Evolutionary conservation across 2,797 vertebrate genomes (phyloP), one percentile per base, ranked within the genome.

Genomic region (Chaunax sp.): DNA sequence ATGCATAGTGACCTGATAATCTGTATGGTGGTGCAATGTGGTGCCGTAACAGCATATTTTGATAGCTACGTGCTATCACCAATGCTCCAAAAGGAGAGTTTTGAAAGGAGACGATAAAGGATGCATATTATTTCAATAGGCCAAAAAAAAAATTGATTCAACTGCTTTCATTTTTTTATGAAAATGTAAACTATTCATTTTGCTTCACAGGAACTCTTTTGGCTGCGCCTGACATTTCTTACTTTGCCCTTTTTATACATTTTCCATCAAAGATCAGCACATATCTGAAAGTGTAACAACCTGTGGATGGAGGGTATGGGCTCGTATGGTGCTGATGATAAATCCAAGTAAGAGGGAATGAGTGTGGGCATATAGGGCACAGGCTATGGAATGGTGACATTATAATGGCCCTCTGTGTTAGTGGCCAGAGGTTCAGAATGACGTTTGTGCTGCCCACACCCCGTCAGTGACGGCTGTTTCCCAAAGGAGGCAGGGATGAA

Each of bases 401-500:
- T 14, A 91, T 82, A 91, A 89, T 72, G 57, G 67, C 16, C 75
- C 85, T 82, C 89, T 92, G 90, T 92, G 47, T 69, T 51, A 54
- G 58, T 44, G 69, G 57, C 69, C 18, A 38, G 67, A 86, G 80
- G 80, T 78, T 87, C 55, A 74, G 80, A 86, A 77, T 90, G 88
- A 91, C 83, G 86, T 78, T 87, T 72, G 78, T 80, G 61, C 87
- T 75, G 28, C 89, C 90, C 89, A 91, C 89, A 54, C 54, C 60
- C 47, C 84, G 74, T 76, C 52, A 45, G 80, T 61, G 77, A 87
- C 18, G 64, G 59, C 70, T 64, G 77, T 43, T n/a, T n/a, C n/a
- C 35, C 63, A 57, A 52, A 74, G 46, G 47, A 63, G 57, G 26
- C 10, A 33, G 16, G 28, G 62, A 61, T 57, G 0, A 4, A 66